Evolutionary conservation across 64 coral and sea anemone genomes (phyloP).

Genomic region (Astreopora myriophthalma): DNA sequence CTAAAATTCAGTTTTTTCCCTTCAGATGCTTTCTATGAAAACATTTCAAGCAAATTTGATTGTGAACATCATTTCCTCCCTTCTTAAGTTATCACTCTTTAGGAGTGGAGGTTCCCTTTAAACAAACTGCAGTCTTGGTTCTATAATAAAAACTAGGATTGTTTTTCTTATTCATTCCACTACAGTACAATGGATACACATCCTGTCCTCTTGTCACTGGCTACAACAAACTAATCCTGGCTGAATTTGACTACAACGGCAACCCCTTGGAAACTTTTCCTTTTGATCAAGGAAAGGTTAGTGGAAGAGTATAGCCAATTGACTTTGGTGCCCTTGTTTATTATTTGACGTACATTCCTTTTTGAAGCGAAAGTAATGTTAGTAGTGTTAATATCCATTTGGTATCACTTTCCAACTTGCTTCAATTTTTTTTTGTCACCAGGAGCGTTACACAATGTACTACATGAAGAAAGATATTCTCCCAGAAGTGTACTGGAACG

Average conservation of each 20-base stretch:
- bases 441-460: conserved; percentile 95
- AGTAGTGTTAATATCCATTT: too few species aligned
- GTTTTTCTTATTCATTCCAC: neutral
- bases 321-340: too few species aligned
- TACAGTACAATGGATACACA: conserved; percentile 96
- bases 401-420: too few species aligned
- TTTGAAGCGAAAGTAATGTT: too few species aligned
- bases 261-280: conserved; percentile 96
- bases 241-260: conserved; percentile 97
- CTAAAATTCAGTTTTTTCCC: too few species aligned
- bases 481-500: conserved; percentile 97
- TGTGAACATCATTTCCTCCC: too few species aligned
- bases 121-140: too few species aligned
- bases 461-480: conserved; percentile 98
- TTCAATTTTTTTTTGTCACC: neutral
- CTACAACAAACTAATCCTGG: conserved; percentile 89
- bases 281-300: conserved; percentile 92
- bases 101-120: too few species aligned
- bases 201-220: conserved; percentile 95
- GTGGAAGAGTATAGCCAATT: too few species aligned
- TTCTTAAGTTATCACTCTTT: too few species aligned
- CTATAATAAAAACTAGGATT: neutral
- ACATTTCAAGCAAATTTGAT: too few species aligned
- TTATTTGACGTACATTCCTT: neutral
- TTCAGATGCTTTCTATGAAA: too few species aligned